A percentile compares a stretch with the other conserved stretches of the same genome.
These are phyloP conservation scores for Diplodus sargus DNA, from an alignment of 2,797 vertebrate genomes.

Conservation along the genomic window DNA sequence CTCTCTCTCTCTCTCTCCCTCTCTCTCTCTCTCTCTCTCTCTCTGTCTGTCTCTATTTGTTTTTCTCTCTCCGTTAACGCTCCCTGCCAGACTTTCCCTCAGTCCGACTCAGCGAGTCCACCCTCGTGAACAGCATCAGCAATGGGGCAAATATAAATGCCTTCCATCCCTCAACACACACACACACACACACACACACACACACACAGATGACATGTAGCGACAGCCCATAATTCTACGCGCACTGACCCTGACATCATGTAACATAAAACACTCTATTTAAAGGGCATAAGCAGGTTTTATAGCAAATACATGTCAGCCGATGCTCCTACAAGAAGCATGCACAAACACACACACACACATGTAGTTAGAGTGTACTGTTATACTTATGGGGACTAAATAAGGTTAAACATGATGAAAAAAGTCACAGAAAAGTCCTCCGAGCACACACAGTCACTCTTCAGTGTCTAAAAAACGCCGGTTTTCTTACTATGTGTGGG, in stretches of 20 bases:
- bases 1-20: no score
- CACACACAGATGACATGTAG: slow-evolving; percentile 30
- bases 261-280: slow-evolving; percentile 66
- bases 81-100: slow-evolving; percentile 27
- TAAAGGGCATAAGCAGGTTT: slow-evolving; percentile 59
- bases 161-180: slow-evolving; percentile 18
- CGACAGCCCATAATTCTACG: slow-evolving; percentile 59
- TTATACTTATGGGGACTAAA: not conserved
- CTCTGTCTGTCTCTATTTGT: not conserved
- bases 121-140: slow-evolving; percentile 41
- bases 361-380: not conserved
- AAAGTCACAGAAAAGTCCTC: not conserved
- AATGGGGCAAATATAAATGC: slow-evolving; percentile 41
- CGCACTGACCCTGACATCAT: slow-evolving; percentile 54
- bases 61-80: slow-evolving; percentile 16
- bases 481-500: slow-evolving; percentile 22
- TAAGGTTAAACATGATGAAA: not conserved
- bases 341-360: slow-evolving; percentile 13
- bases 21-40: slow-evolving; percentile 10
- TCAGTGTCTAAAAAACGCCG: slow-evolving; percentile 12
- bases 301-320: slow-evolving; percentile 45
- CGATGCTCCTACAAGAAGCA: not conserved
- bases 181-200: slow-evolving; percentile 23
- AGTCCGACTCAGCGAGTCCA: slow-evolving; percentile 37
- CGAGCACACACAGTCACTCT: not conserved